phyloP scores from a whole-genome alignment of 1,140 invertebrate genomes.

The Eriosoma lanigerum region DNA sequence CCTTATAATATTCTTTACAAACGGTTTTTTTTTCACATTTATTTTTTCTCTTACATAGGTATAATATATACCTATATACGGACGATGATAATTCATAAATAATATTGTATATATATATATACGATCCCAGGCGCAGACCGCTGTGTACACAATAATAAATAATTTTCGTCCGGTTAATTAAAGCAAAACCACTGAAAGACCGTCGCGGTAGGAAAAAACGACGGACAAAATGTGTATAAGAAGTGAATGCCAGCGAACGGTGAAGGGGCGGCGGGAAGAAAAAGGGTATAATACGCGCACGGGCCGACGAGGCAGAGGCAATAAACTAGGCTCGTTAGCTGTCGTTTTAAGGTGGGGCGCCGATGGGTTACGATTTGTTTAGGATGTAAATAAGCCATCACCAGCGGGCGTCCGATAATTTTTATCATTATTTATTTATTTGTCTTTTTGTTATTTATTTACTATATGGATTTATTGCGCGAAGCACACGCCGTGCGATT shows the following conservation, averaged over 20 bases:
- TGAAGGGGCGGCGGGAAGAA: not conserved
- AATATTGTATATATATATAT: conserved; percentile 35
- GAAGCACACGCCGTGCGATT: conserved; percentile 33
- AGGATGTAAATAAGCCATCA: conserved; percentile 51
- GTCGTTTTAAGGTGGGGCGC: conserved; percentile 52
- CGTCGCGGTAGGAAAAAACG: conserved; percentile 25
- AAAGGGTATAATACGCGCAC: conserved; percentile 5
- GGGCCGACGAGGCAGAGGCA: conserved; percentile 15
- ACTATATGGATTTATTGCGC: conserved; percentile 41
- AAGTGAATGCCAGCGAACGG: not conserved
- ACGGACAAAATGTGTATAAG: conserved; percentile 13
- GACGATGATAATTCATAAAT: conserved; percentile 48
- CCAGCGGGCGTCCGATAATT: conserved; percentile 51
- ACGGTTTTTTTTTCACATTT: conserved; percentile 7
- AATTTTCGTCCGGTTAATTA: conserved; percentile 51
- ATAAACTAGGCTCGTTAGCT: conserved; percentile 52
- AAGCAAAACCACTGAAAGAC: conserved; percentile 45
- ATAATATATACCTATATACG: not conserved
- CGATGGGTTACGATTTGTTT: conserved; percentile 52
- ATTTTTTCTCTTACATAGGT: not conserved
- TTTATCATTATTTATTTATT: conserved; percentile 51
- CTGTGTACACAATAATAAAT: conserved; percentile 50
- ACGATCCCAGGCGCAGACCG: conserved; percentile 11
- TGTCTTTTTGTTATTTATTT: conserved; percentile 49
- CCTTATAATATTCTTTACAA: too few relatives aligned